Conservation (phyloP, 2,797 vertebrate species). For the Catharus ustulatus region DNA sequence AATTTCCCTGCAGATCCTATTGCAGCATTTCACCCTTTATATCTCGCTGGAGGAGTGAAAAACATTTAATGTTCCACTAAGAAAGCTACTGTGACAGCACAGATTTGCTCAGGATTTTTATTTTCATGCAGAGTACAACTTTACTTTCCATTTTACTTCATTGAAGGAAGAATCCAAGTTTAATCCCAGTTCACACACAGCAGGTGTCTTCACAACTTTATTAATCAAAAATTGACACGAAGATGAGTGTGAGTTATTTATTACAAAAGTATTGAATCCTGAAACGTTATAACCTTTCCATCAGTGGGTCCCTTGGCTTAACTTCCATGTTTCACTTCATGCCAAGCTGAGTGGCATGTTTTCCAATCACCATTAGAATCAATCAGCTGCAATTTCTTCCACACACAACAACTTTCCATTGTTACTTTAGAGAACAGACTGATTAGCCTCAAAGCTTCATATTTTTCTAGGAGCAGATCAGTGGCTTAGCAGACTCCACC, state of each 20-base stretch:
- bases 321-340: background rate
- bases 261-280: background rate
- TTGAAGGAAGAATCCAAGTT: background rate
- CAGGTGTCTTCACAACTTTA: background rate
- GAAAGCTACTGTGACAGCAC: background rate
- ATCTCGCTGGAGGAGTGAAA: background rate
- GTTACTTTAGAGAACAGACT: background rate
- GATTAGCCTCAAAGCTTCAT: background rate
- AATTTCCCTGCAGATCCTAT: background rate
- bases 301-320: background rate
- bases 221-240: background rate
- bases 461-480: background rate
- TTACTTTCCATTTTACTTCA: background rate
- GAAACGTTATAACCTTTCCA: background rate
- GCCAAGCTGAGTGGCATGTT: background rate
- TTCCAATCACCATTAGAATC: background rate
- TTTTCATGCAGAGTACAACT: background rate
- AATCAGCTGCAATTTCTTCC: background rate
- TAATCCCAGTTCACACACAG: background rate
- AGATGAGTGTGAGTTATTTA: background rate
- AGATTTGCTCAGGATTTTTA: background rate
- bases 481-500: background rate
- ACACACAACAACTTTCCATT: background rate
- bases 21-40: background rate
- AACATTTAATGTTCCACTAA: background rate